Percentiles rank a stretch among this genome's conserved stretches.
Conservation (phyloP, 2,888 invertebrate species). For the Dusona sp. region DNA sequence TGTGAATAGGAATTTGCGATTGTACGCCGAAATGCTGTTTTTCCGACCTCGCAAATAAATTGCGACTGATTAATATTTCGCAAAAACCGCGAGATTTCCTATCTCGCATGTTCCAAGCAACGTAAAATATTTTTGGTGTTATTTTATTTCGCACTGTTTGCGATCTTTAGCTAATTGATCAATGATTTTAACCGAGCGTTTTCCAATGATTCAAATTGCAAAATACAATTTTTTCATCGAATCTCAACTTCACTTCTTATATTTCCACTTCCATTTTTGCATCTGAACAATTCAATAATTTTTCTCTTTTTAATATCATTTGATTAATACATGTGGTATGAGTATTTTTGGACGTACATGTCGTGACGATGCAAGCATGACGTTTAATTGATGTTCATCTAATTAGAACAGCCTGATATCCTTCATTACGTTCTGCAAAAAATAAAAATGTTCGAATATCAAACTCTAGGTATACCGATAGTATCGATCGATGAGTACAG, state of each 20-base stretch:
- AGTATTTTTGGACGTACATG: conserved; percentile 16
- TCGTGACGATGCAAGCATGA: conserved; percentile 38
- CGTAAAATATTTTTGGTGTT: not conserved
- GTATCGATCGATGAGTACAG: not conserved
- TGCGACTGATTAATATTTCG: not conserved
- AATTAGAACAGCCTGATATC: conserved; percentile 51
- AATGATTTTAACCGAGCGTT: not conserved
- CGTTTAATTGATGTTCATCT: conserved; percentile 49
- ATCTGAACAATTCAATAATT: not conserved
- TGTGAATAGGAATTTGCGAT: not conserved
- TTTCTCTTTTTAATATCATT: not conserved
- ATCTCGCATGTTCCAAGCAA: not conserved
- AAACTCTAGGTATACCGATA: conserved; percentile 1
- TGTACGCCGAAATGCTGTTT: not conserved
- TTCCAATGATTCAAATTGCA: not conserved
- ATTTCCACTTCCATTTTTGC: not conserved
- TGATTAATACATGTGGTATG: conserved; percentile 1
- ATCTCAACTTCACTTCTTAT: not conserved
- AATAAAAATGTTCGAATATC: conserved; percentile 20
- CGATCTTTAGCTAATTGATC: not conserved
- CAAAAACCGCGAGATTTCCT: not conserved
- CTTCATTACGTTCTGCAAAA: conserved; percentile 53
- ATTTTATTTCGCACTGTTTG: not conserved
- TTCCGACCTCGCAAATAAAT: conserved; percentile 54
- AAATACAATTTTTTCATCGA: not conserved